Conservation (phyloP, 2,797 vertebrate genomes). For the Urocyon cinereoargenteus region DNA sequence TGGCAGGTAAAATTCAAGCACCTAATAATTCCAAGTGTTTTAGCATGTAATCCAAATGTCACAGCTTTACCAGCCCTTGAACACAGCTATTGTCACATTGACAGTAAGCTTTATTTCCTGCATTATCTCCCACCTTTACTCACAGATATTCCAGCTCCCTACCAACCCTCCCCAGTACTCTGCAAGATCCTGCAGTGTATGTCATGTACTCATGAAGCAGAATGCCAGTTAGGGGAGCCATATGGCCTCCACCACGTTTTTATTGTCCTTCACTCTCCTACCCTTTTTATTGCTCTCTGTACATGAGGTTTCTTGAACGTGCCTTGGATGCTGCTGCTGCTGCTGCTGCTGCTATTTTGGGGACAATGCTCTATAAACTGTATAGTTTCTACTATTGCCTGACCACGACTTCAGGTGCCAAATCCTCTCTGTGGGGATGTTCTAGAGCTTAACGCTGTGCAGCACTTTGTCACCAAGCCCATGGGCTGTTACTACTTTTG, state of each 20-base stretch:
- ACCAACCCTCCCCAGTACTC: background rate
- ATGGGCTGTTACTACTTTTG: background rate
- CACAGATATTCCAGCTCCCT: background rate
- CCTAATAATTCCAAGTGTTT: background rate
- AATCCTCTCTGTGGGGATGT: background rate
- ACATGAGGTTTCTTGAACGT: background rate
- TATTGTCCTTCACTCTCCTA: background rate
- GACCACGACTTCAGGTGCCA: background rate
- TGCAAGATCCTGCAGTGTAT: background rate
- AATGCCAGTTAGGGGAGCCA: background rate
- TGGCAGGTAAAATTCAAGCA: background rate
- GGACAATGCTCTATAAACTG: background rate
- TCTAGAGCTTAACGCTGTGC: background rate
- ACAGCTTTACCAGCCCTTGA: background rate
- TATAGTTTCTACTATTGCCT: background rate
- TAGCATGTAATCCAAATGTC: background rate
- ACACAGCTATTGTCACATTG: background rate
- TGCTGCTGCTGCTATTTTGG: background rate
- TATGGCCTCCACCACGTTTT: background rate
- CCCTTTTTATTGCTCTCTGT: background rate
- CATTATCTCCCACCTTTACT: background rate
- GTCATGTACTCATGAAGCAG: background rate
- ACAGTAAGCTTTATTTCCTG: background rate
- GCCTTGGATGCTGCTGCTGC: background rate
- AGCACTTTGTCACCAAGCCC: background rate